Evolutionary conservation across 2,888 invertebrate genomes (phyloP), one percentile per base, ranked within the genome.

Genomic region (Lydus trimaculatus): DNA sequence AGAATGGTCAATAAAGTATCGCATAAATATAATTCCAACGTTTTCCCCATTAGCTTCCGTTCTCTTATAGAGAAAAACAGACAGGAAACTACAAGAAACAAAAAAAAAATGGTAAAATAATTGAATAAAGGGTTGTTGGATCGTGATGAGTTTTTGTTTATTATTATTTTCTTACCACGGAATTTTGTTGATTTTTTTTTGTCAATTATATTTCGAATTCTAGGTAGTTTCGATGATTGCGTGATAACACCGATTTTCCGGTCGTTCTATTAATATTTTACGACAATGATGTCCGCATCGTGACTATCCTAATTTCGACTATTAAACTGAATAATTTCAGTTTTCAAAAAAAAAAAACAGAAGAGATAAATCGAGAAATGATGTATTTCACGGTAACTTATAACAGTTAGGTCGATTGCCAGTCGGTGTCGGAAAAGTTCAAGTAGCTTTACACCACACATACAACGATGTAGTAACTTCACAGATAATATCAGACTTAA

Each of bases 401-500:
- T 13, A n/a, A n/a, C n/a, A 43, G 8, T 17, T 43, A 2, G 31
- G 9, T 28, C 31, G 59, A 59, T 59, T 28, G 17, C 13, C 17
- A 13, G 13, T 7, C 58, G 58, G n/a, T n/a, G 20, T 25, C 7
- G 58, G 15, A n/a, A 7, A 13, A 23, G 31, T 60, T 31, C 31
- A 23, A 15, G 36, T 28, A 8, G 20, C 20, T 63, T 20, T 25
- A 9, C 28, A 17, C 15, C 5, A 5, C 39, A 39, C n/a, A 15
- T 20, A 52, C 52, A 52, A 52, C 20, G 13, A 13, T 17, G 1
- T 13, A 8, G 25, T 25, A 56, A 25, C 56, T 56, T 56, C 25
- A 56, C 15, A 11, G 62, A 58, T 65, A 48, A 43, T 62, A 65
- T 65, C 69, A 59, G 39, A n/a, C n/a, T 65, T 64, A 68, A 68